phyloP scores from a whole-genome alignment of 2,797 vertebrate species.

The Lagodon rhomboides region DNA sequence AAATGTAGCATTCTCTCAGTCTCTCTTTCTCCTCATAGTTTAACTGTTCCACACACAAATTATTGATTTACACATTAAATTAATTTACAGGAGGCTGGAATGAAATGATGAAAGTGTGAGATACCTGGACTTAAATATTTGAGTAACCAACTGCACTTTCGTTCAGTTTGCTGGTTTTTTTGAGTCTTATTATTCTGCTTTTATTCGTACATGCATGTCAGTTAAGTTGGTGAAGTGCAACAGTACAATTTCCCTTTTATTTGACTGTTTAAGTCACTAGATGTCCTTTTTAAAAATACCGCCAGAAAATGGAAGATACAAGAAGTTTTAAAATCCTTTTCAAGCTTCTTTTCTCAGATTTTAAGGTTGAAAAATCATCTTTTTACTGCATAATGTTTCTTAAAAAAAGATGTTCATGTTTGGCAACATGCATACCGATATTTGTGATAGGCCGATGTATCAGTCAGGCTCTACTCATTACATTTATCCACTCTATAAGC shows the following conservation, averaged over 20 bases:
- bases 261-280: too few species aligned
- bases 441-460: too few species aligned
- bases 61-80: not conserved
- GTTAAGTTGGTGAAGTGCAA: not conserved
- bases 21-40: not conserved
- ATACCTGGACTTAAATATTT: not conserved
- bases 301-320: not conserved
- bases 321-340: not conserved
- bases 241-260: not conserved
- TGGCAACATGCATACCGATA: too few species aligned
- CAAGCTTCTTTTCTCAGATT: not conserved
- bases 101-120: not conserved
- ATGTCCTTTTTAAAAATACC: not conserved
- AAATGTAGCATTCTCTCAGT: slow-evolving; percentile 14
- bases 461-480: not conserved
- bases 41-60: not conserved
- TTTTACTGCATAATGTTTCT: too few species aligned
- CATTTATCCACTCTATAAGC: not conserved
- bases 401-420: too few species aligned
- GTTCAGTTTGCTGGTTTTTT: not conserved
- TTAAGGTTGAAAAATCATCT: not conserved
- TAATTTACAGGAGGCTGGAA: not conserved
- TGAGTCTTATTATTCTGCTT: not conserved
- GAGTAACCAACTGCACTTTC: not conserved
- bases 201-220: not conserved